A percentile compares a stretch with the other conserved stretches of the same genome.
Conservation (phyloP, 1,140 invertebrate genomes). For the Drosophila parabipectinata region DNA sequence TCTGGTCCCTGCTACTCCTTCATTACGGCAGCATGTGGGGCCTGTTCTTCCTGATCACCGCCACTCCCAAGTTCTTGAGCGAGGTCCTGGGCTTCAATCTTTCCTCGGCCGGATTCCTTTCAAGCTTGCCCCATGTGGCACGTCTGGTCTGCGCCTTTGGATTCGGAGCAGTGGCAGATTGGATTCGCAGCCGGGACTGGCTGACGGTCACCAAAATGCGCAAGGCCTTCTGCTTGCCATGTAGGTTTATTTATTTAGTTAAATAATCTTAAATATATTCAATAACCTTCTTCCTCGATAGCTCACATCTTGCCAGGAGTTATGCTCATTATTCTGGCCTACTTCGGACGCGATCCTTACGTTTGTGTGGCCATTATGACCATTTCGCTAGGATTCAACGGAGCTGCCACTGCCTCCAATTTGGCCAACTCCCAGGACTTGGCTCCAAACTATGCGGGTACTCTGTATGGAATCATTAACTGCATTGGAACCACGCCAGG, state of each 20-base stretch:
- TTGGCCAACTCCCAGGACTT: constrained; percentile 90
- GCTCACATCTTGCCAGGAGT: constrained; percentile 89
- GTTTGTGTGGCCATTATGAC: constrained; percentile 88
- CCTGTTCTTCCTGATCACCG: constrained; percentile 92
- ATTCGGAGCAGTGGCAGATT: constrained; percentile 89
- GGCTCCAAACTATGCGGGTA: constrained; percentile 90
- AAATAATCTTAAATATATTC: not conserved
- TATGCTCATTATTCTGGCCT: constrained; percentile 87
- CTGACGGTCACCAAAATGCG: constrained; percentile 87
- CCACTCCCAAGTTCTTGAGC: constrained; percentile 94
- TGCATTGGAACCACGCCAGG: constrained; percentile 90
- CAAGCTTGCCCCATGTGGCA: constrained; percentile 89
- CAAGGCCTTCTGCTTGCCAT: constrained; percentile 89
- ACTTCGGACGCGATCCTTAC: constrained; percentile 87
- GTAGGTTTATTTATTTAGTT: constrained; percentile 84
- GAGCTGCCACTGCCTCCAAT: constrained; percentile 92
- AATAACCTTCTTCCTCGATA: constrained; percentile 51
- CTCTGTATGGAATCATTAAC: constrained; percentile 90
- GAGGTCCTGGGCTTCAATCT: constrained; percentile 92
- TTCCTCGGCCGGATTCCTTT: constrained; percentile 88
- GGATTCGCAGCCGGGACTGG: constrained; percentile 86
- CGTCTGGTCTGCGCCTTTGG: constrained; percentile 87
- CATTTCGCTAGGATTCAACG: constrained; percentile 91
- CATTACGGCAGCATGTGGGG: constrained; percentile 92
- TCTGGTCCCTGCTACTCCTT: constrained; percentile 87